These are phyloP conservation scores for Paramormyrops hopkinsi DNA, from an alignment of 2,797 vertebrate species.

Conservation along the genomic window DNA sequence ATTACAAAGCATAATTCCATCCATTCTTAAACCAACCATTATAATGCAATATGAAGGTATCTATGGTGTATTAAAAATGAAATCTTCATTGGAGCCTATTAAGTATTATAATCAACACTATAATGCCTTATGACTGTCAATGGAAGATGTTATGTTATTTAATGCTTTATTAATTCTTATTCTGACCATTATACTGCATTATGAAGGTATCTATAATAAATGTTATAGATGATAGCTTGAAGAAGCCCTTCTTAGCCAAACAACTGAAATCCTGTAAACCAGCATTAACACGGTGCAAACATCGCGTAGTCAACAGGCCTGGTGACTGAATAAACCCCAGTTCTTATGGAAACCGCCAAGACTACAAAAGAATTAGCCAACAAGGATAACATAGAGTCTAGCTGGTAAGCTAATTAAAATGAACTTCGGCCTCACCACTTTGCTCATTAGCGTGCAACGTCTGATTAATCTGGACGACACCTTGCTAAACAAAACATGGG, in stretches of 20 bases:
- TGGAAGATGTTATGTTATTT: background rate
- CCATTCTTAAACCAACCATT: background rate
- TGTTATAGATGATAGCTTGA: background rate
- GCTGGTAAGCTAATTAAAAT: background rate
- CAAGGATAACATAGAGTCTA: background rate
- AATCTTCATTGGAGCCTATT: background rate
- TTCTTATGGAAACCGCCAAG: conserved; percentile 4
- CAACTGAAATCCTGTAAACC: background rate
- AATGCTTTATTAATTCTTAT: background rate
- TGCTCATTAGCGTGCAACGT: background rate
- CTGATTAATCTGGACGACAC: background rate
- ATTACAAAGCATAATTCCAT: background rate
- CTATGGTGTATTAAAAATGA: background rate
- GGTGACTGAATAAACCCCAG: background rate
- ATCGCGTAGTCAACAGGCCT: background rate
- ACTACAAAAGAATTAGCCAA: background rate
- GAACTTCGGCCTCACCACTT: background rate
- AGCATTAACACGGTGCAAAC: background rate
- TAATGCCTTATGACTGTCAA: background rate
- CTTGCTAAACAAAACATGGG: background rate
- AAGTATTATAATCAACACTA: background rate
- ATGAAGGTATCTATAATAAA: background rate
- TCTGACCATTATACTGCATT: background rate
- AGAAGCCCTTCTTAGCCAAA: background rate
- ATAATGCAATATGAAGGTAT: background rate